Percentiles rank a stretch among this genome's conserved stretches.
phyloP scores from a whole-genome alignment of 1,140 invertebrate genomes.

The Sinella curviseta region DNA sequence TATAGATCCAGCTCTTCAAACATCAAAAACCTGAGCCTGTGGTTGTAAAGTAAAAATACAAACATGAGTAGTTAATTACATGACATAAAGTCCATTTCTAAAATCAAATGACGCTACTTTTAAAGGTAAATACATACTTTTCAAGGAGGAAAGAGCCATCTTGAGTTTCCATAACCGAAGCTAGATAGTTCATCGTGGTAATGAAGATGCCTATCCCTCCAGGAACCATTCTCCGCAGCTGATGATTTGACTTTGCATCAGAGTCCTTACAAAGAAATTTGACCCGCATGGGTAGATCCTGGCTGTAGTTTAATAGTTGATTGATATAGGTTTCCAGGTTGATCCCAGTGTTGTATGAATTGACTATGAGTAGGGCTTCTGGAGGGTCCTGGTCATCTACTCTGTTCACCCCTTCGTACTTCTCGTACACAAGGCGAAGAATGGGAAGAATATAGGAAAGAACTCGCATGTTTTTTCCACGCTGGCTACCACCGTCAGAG shows the following conservation, averaged over 20 bases:
- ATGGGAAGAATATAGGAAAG: not conserved
- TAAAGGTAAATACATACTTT: not conserved
- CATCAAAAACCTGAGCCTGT: not conserved
- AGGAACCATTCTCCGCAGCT: not conserved
- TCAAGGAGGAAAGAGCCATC: not conserved
- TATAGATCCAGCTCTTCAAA: constrained; percentile 1
- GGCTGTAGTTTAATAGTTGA: not conserved
- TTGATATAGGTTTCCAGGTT: not conserved
- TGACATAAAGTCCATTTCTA: not conserved
- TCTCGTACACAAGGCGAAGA: not conserved
- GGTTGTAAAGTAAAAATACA: not conserved
- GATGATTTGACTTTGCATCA: not conserved
- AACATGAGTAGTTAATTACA: not conserved
- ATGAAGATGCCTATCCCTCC: not conserved
- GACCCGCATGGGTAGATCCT: not conserved
- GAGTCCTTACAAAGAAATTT: not conserved
- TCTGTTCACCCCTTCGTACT: not conserved
- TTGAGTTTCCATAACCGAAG: not conserved
- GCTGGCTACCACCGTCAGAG: not conserved
- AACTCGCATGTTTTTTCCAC: not conserved
- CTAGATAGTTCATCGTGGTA: not conserved
- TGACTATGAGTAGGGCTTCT: not conserved
- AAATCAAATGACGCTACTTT: too few relatives aligned
- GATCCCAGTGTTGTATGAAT: not conserved
- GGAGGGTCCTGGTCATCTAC: not conserved